Base-by-base conservation (phyloP, 1,140 invertebrate species). In the Melipona quadrifasciata region DNA sequence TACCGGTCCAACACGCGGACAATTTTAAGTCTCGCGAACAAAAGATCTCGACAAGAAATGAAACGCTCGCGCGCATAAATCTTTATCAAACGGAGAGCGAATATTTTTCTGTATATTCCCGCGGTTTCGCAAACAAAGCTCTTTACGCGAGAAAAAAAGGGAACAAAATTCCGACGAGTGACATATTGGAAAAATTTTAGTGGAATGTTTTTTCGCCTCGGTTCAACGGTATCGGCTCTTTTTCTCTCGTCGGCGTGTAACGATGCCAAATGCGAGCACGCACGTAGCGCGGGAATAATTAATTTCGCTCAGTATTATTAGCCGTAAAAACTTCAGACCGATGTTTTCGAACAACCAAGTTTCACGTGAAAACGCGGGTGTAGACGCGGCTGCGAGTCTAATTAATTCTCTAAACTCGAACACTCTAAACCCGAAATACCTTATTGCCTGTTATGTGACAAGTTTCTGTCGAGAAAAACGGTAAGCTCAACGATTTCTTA, bases 391-490 rank as follows among this genome's bases (percentile, higher is more conserved):
- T 27, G 65, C 10, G 78, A 72, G 51, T 91, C 80, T 90, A 90
- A 91, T 91, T 91, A 91, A 91, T 91, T 86, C 82, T 78, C 78
- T 80, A 84, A 87, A 87, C 87, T 84, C 86, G 80, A 87, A 82
- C 79, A 71, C 57, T 39, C 39, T 39, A 39, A 39, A 39, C 39
- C 16, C 55, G 55, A 53, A 88, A 86, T 86, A 73, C 64, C 39
- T 78, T 79, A 53, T 55, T 79, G 80, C 27, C 57, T 55, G 77
- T 31, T 57, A 34, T 61, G 67, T 34, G 81, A 86, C 77, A 86
- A 79, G 65, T 78, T 76, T 81, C 58, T 53, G 10, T 11, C 4
- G 58, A 82, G 53, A 19, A 67, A 34, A 57, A 85, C 65, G 85
- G 39, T 64, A 84, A 71, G 58, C 24, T 61, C 24, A 11, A n/a